Conservation (phyloP, 2,113 vertebrate genomes). For the Rhinoderma darwinii region DNA sequence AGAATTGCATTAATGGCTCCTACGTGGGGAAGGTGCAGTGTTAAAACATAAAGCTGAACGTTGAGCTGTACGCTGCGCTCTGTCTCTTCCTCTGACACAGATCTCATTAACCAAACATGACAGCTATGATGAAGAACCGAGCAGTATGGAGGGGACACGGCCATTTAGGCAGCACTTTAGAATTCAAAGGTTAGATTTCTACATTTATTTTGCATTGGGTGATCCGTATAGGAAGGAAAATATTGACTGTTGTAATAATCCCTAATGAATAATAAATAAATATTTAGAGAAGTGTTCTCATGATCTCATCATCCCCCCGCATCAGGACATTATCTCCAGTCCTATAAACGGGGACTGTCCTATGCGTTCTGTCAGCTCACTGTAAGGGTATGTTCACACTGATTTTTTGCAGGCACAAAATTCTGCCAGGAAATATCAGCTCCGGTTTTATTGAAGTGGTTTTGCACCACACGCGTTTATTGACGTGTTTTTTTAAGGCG, state of each 20-base stretch:
- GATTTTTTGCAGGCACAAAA: no score
- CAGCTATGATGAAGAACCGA: slow-evolving; percentile 42
- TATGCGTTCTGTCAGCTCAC: not conserved
- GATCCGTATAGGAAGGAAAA: not conserved
- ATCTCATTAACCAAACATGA: slow-evolving; percentile 54
- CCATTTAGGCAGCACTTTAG: not conserved
- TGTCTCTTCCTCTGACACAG: slow-evolving; percentile 17
- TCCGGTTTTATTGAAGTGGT: no score
- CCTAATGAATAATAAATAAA: slow-evolving; percentile 16
- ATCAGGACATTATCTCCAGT: not conserved
- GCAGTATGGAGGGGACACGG: slow-evolving; percentile 14
- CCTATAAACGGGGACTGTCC: not conserved
- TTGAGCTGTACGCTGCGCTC: not conserved
- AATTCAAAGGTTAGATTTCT: slow-evolving; percentile 13
- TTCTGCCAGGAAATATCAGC: no score
- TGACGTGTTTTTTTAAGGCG: no score
- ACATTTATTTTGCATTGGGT: slow-evolving; percentile 23
- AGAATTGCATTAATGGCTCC: slow-evolving; percentile 27
- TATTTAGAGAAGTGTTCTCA: not conserved
- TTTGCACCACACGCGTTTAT: no score
- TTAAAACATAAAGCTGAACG: slow-evolving; percentile 20
- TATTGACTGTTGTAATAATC: not conserved
- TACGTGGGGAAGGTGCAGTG: not conserved
- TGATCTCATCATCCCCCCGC: not conserved
- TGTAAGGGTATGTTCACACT: no score